Evolutionary conservation across 2,797 vertebrate genomes (phyloP), one percentile per base, ranked within the genome.

Genomic region (Molossus molossus): DNA sequence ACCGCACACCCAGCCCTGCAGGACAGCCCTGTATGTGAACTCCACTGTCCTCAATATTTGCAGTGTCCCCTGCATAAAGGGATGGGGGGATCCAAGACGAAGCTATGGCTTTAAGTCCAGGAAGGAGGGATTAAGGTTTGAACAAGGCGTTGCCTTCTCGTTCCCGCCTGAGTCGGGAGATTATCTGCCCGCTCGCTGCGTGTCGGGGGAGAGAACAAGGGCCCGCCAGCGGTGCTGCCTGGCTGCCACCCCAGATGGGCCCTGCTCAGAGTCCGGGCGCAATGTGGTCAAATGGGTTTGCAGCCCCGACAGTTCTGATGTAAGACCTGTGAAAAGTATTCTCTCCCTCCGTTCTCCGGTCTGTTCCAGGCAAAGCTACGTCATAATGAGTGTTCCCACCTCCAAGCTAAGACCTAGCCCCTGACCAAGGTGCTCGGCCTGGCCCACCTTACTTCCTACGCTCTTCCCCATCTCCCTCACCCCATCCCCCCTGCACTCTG

Each of bases 61-160:
- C 58, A 7, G 27, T 13, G 23, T 40, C 77, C 50, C 60, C 80
- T 18, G 17, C 15, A 84, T 84, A 73, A 18, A 33, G 53, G 12
- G 57, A 20, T 37, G 45, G 67, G 70, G 57, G 48, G 75, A 67
- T 37, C 70, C 70, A 8, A 17, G 62, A 40, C 58, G n/a, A 90
- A 55, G 75, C 80, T 64, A 13, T 23, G 76, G 85, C 90, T 94
- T 79, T 94, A 87, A 58, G 48, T 14, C 65, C 88, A 85, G 37
- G 82, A 94, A 96, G 80, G 62, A 87, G 33, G 57, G 94, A 87
- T 96, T 92, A 92, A 77, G 50, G 45, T 87, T 83, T 55, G 94
- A 65, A 87, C 37, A 21, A 70, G 75, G 72, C 60, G 48, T 62
- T 67, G 64, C 73, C 93, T 87, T 93, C 85, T 82, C 15, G 20